These are phyloP conservation scores for Rhodophaea formosa DNA, from an alignment of 2,888 invertebrate species.

Conservation along the genomic window DNA sequence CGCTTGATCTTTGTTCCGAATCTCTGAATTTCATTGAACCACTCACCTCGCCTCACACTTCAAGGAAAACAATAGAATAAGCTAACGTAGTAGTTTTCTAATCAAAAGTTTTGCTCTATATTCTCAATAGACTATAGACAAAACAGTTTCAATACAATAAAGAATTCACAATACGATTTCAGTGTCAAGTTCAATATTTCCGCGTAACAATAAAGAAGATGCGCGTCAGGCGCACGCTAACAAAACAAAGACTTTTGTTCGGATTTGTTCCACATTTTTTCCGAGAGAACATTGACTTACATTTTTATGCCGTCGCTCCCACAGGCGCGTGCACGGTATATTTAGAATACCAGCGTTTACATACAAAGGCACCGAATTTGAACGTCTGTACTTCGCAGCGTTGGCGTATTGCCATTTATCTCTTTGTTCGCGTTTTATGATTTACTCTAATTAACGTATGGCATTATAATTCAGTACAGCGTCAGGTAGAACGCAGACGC, in stretches of 20 bases:
- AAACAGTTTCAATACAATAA: not conserved
- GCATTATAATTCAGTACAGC: conserved; percentile 24
- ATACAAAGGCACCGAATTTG: conserved; percentile 61
- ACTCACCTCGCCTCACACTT: too few relatives aligned
- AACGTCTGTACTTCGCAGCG: conserved; percentile 34
- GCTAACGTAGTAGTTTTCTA: too few relatives aligned
- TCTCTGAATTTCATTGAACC: too few relatives aligned
- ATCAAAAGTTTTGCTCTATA: too few relatives aligned
- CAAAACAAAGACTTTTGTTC: conserved; percentile 18
- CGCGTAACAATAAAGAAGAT: conserved; percentile 7
- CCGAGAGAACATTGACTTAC: conserved; percentile 32
- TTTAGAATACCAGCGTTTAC: conserved; percentile 43
- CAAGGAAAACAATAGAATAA: too few relatives aligned
- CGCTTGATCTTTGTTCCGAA: too few relatives aligned
- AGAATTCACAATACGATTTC: not conserved
- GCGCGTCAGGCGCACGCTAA: not conserved
- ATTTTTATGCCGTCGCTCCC: conserved; percentile 23
- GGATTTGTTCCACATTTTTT: conserved; percentile 16
- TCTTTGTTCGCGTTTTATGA: conserved; percentile 66
- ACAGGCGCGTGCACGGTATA: conserved; percentile 40
- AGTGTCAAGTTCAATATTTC: conserved; percentile 15
- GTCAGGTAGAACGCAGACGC: not conserved
- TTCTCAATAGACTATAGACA: not conserved
- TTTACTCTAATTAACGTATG: conserved; percentile 42
- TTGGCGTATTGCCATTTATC: conserved; percentile 58